These are phyloP conservation scores for Phytoseiulus persimilis DNA, from an alignment of 2,888 invertebrate genomes.

Conservation along the genomic window DNA sequence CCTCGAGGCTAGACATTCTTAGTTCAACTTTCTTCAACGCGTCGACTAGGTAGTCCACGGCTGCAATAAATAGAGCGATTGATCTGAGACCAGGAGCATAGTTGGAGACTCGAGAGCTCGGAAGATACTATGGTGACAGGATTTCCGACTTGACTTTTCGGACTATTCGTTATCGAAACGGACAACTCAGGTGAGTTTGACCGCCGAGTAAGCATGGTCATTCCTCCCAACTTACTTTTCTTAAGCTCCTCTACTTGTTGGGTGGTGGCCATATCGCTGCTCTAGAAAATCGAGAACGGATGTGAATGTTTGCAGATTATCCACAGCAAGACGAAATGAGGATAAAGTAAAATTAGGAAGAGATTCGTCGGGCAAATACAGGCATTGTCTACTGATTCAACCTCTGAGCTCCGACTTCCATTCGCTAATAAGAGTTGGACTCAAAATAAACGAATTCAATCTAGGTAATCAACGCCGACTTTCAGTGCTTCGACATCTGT, in stretches of 20 bases:
- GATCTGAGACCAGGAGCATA: too few relatives aligned
- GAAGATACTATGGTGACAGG: not conserved
- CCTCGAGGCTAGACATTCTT: conserved; percentile 37
- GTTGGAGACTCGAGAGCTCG: not conserved
- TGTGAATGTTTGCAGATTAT: not conserved
- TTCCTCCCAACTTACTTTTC: conserved; percentile 34
- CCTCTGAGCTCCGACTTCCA: too few relatives aligned
- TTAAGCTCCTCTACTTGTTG: conserved; percentile 39
- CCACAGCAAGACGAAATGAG: not conserved
- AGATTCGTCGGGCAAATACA: not conserved
- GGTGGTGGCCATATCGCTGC: conserved; percentile 35
- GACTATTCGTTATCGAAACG: not conserved
- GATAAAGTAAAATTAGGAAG: not conserved
- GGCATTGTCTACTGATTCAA: too few relatives aligned
- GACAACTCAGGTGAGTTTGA: not conserved
- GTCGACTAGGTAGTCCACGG: conserved; percentile 39
- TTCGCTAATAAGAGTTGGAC: too few relatives aligned
- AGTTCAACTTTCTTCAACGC: conserved; percentile 40
- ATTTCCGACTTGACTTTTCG: too few relatives aligned
- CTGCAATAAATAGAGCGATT: conserved; percentile 29
- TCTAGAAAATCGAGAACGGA: not conserved
- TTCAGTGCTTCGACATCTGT: too few relatives aligned
- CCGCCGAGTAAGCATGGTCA: too few relatives aligned
- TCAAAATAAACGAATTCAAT: too few relatives aligned
- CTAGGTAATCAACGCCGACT: too few relatives aligned